Percentiles rank a stretch among this genome's conserved stretches.
Evolutionary conservation across 2,113 vertebrate species (phyloP).

Genomic region (Halichoerus grypus): DNA sequence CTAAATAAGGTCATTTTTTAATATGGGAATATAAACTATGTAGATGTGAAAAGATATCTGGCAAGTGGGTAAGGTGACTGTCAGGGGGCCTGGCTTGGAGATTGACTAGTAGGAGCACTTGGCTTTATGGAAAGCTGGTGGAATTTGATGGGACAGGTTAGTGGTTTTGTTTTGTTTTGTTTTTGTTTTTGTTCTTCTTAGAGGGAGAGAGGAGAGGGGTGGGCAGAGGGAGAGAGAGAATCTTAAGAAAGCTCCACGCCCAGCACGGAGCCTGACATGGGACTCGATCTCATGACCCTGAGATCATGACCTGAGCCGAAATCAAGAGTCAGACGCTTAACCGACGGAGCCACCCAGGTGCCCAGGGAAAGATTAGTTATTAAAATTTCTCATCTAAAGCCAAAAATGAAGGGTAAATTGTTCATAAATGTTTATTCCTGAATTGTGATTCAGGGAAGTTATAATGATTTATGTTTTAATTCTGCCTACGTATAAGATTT

Average conservation of each 20-base stretch:
- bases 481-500: neutral
- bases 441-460: neutral
- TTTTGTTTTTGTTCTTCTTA: neutral
- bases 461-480: neutral
- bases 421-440: neutral
- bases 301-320: neutral
- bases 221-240: neutral
- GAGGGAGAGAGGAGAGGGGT: neutral
- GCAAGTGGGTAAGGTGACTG: neutral
- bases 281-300: neutral
- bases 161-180: neutral
- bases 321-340: neutral
- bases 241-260: neutral
- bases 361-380: neutral
- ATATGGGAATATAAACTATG: neutral
- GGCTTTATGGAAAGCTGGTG: neutral
- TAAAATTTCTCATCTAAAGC: neutral
- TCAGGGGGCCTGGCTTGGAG: neutral
- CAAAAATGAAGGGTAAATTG: neutral
- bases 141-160: neutral
- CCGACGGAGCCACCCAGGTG: rapidly evolving
- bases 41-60: neutral
- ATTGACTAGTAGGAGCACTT: neutral
- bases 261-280: neutral
- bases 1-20: neutral